Conservation (phyloP, 1,140 invertebrate genomes). For the Drosophila sturtevanti region DNA sequence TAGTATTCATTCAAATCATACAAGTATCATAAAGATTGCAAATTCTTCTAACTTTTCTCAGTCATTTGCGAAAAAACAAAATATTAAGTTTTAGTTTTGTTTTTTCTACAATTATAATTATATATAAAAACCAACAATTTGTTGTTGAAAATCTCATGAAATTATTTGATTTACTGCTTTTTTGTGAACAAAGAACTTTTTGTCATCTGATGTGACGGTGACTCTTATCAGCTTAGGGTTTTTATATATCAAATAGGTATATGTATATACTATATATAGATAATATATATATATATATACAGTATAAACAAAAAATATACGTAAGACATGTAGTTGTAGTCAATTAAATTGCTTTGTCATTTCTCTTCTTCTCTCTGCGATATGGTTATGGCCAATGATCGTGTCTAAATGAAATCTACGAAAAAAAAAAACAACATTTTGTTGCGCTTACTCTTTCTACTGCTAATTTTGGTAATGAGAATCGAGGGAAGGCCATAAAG, state of each 20-base stretch:
- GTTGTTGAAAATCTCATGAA: neutral
- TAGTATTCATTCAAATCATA: too few species aligned
- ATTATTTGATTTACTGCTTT: neutral
- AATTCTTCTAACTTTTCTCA: too few species aligned
- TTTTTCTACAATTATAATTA: too few species aligned
- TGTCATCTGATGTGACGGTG: conserved; percentile 32
- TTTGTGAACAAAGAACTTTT: neutral
- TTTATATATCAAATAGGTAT: conserved; percentile 14
- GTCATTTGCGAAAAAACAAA: too few species aligned
- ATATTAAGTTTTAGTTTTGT: too few species aligned
- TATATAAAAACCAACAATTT: too few species aligned
- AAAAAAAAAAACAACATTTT: conserved; percentile 33
- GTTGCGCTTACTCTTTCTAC: conserved; percentile 35
- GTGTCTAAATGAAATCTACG: conserved; percentile 76
- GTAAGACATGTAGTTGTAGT: neutral
- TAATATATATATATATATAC: neutral
- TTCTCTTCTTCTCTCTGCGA: conserved; percentile 35
- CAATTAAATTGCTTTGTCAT: conserved; percentile 64
- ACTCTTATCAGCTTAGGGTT: conserved; percentile 77
- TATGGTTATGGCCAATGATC: conserved; percentile 73
- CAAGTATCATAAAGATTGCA: too few species aligned
- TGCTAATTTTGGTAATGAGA: conserved; percentile 55
- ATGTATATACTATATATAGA: neutral
- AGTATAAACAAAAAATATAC: too few species aligned
- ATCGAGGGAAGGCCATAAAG: conserved; percentile 52